These are phyloP conservation scores for Lamprotornis superbus DNA, from an alignment of 2,113 vertebrate species.

Conservation along the genomic window DNA sequence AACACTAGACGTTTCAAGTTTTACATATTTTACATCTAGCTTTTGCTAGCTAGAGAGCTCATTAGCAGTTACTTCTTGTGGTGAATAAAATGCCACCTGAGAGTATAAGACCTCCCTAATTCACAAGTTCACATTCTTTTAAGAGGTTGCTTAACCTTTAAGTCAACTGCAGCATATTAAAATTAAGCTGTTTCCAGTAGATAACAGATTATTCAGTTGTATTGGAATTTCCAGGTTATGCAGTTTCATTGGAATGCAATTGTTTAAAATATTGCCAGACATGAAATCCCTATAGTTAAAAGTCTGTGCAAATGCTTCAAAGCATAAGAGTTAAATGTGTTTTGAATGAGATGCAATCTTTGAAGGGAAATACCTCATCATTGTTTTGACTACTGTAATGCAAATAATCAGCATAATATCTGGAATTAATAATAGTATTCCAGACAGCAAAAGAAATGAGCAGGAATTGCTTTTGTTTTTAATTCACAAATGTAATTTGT, in stretches of 20 bases:
- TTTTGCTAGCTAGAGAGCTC: conserved; percentile 61
- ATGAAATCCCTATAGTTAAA: conserved; percentile 10
- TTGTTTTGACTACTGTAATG: conserved; percentile 61
- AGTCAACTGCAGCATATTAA: conserved; percentile 64
- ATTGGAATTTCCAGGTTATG: conserved; percentile 52
- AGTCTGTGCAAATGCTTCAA: not conserved
- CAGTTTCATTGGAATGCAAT: conserved; percentile 19
- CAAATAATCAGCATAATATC: conserved; percentile 57
- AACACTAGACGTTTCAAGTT: conserved; percentile 36
- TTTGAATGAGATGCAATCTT: conserved; percentile 45
- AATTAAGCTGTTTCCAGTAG: conserved; percentile 54
- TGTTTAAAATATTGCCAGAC: conserved; percentile 7
- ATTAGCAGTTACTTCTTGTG: conserved; percentile 66
- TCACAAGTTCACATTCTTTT: conserved; percentile 68
- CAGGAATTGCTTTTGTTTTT: conserved; percentile 43
- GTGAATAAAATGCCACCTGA: conserved; percentile 65
- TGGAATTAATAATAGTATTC: conserved; percentile 60
- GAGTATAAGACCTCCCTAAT: conserved; percentile 46
- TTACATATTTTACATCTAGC: conserved; percentile 59
- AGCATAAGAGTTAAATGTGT: conserved; percentile 27
- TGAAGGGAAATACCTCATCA: conserved; percentile 51
- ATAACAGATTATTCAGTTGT: conserved; percentile 35
- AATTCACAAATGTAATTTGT: conserved; percentile 34
- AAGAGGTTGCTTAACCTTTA: conserved; percentile 70
- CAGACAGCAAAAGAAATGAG: conserved; percentile 27